Evolutionary conservation across 2,113 vertebrate species (phyloP).

Genomic region (Gracilinanus agilis): DNA sequence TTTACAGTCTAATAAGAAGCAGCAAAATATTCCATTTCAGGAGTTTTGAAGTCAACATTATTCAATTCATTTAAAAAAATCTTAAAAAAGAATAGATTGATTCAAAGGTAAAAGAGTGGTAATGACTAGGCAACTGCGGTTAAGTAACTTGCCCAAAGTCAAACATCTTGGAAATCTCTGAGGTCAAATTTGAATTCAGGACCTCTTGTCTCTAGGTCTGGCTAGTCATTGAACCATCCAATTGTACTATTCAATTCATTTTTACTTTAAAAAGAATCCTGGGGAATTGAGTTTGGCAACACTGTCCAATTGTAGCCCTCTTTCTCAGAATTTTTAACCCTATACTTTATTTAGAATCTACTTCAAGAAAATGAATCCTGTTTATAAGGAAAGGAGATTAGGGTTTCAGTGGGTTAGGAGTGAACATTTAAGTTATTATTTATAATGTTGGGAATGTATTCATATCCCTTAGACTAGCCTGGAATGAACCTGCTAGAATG

Average conservation of each 20-base stretch:
- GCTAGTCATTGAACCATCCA: too few species aligned
- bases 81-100: too few species aligned
- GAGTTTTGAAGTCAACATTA: background rate
- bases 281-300: background rate
- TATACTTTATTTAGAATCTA: background rate
- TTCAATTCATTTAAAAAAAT: background rate
- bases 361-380: background rate
- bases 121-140: too few species aligned
- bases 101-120: too few species aligned
- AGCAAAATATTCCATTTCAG: background rate
- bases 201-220: too few species aligned
- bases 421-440: background rate
- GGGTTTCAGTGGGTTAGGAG: background rate
- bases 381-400: background rate
- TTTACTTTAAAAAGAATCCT: background rate
- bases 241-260: background rate
- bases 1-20: background rate
- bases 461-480: background rate
- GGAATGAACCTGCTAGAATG: background rate
- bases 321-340: background rate
- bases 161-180: too few species aligned
- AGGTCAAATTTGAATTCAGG: too few species aligned
- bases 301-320: background rate
- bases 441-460: background rate
- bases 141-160: too few species aligned